Conservation (phyloP, 2,888 invertebrate genomes). For the Rhaphigaster nebulosa region DNA sequence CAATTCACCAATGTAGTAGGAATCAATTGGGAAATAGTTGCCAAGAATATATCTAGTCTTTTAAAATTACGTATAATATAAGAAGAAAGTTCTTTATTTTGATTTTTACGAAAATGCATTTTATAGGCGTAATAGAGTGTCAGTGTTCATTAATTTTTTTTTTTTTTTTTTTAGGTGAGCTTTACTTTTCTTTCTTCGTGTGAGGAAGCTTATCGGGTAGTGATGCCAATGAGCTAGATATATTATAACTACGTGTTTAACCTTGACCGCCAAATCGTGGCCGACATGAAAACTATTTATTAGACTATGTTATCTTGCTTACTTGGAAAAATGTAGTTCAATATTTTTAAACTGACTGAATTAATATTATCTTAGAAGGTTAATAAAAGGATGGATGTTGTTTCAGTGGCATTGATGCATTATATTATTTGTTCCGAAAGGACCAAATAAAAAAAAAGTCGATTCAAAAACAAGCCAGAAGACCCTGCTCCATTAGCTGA, state of each 20-base stretch:
- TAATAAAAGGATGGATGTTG: background rate
- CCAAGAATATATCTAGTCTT: too few species aligned
- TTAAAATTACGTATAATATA: too few species aligned
- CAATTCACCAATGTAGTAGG: too few species aligned
- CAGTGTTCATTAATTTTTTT: too few species aligned
- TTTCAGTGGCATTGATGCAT: background rate
- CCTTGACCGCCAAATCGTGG: background rate
- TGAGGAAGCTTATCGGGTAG: background rate
- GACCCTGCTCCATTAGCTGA: background rate
- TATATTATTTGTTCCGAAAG: background rate
- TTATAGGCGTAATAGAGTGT: too few species aligned
- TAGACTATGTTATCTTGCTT: background rate
- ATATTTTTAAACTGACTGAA: background rate
- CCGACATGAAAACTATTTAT: background rate
- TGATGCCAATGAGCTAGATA: background rate
- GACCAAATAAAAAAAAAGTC: background rate
- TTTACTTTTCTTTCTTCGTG: too few species aligned
- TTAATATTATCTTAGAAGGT: background rate
- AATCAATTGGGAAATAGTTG: too few species aligned
- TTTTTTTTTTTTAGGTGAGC: too few species aligned
- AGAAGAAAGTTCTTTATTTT: too few species aligned
- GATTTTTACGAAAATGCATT: too few species aligned
- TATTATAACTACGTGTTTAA: background rate
- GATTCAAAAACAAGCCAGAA: background rate
- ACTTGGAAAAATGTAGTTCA: background rate